Percentiles rank a stretch among this genome's conserved stretches.
Evolutionary conservation across 2,888 invertebrate genomes (phyloP).

Genomic region (Cyrtodaria siliqua): DNA sequence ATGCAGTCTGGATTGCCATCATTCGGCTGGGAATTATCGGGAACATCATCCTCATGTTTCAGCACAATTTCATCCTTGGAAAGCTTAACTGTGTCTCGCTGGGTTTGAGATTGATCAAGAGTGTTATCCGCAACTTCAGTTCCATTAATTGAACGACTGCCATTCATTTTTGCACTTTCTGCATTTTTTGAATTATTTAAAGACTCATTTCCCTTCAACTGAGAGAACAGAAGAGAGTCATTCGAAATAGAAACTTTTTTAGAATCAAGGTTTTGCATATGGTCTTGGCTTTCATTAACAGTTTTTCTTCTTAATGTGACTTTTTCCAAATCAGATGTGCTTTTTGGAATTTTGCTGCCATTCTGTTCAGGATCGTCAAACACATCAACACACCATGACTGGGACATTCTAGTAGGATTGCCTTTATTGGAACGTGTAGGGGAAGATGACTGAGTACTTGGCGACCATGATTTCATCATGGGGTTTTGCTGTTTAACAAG

Average conservation of each 20-base stretch:
- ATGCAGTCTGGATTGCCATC: constrained; percentile 9
- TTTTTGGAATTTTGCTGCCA: constrained; percentile 39
- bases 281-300: neutral
- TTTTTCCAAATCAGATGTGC: constrained; percentile 30
- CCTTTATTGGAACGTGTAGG: constrained; percentile 20
- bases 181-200: constrained; percentile 12
- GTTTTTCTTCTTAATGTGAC: constrained; percentile 6
- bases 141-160: constrained; percentile 7
- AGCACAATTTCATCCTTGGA: constrained; percentile 33
- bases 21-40: neutral
- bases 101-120: constrained; percentile 12
- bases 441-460: constrained; percentile 46
- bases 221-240: constrained; percentile 10
- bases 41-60: constrained; percentile 15
- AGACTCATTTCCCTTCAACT: constrained; percentile 23
- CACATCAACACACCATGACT: constrained; percentile 67
- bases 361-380: constrained; percentile 17
- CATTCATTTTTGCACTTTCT: constrained; percentile 12
- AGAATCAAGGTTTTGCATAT: constrained; percentile 15
- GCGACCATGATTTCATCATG: constrained; percentile 60
- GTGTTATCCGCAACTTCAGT: neutral
- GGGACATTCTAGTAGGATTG: constrained; percentile 58
- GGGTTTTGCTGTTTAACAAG: constrained; percentile 50
- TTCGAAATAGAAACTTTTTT: constrained; percentile 44
- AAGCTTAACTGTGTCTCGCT: constrained; percentile 26